Conservation (phyloP, 2,888 invertebrate genomes). For the Koerneria pararmatus region DNA sequence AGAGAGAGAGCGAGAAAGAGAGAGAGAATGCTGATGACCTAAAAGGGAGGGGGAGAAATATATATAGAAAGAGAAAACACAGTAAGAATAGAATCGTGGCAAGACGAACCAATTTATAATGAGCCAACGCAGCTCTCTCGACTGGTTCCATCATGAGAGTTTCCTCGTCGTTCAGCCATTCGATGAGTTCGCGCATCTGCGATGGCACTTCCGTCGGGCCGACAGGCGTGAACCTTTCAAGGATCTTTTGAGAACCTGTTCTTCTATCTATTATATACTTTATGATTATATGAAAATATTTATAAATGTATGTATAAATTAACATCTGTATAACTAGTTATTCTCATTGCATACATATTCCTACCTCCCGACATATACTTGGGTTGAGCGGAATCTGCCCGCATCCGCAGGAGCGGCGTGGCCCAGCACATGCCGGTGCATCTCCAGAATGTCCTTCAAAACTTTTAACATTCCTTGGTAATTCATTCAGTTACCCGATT, state of each 20-base stretch:
- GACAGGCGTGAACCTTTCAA: conserved; percentile 90
- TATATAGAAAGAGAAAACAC: not conserved
- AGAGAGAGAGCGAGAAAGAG: no score
- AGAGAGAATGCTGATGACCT: not conserved
- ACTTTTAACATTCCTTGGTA: no score
- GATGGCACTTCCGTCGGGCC: conserved; percentile 76
- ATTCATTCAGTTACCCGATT: no score
- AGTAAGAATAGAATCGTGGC: not conserved
- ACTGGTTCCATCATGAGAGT: conserved; percentile 83
- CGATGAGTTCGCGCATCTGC: conserved; percentile 82
- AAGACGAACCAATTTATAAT: conserved; percentile 78
- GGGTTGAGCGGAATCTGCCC: conserved; percentile 80
- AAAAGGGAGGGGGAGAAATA: not conserved
- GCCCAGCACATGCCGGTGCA: conserved; percentile 86
- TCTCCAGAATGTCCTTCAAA: conserved; percentile 81
- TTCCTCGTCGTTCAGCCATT: conserved; percentile 83
- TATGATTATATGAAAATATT: no score
- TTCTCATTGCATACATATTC: not conserved
- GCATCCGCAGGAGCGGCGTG: conserved; percentile 89
- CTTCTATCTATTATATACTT: no score
- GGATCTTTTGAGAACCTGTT: no score
- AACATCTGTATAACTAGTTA: not conserved
- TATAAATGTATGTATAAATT: conserved; percentile 67
- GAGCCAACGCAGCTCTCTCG: conserved; percentile 88
- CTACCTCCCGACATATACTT: conserved; percentile 59